Conservation (phyloP, 2,888 invertebrate species). For the Drosophila maculinotata region DNA sequence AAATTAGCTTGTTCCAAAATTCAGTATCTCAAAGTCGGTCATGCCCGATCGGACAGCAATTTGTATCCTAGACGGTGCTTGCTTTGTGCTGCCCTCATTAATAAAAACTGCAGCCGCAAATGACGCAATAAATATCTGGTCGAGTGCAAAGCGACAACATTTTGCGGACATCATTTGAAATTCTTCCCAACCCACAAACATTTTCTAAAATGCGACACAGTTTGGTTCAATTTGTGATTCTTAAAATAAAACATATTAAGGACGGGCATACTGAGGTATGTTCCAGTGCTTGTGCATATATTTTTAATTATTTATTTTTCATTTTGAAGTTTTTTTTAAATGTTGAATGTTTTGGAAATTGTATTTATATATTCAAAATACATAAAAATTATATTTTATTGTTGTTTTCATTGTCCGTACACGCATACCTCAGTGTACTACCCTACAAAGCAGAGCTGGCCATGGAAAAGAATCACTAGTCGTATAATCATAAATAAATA, state of each 20-base stretch:
- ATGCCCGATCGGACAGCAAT: neutral
- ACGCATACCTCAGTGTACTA: constrained; percentile 18
- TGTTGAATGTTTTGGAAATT: no score
- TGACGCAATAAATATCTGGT: constrained; percentile 69
- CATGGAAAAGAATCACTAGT: constrained; percentile 64
- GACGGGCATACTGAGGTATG: no score
- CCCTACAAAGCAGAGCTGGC: constrained; percentile 13
- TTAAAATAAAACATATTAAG: no score
- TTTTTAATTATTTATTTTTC: no score
- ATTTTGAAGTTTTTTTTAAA: no score
- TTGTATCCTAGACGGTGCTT: neutral
- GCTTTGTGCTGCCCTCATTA: constrained; percentile 61
- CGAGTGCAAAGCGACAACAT: constrained; percentile 50
- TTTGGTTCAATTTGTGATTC: no score
- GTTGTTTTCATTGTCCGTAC: neutral
- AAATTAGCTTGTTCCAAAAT: neutral
- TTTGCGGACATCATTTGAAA: constrained; percentile 42
- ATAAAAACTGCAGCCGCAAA: constrained; percentile 74
- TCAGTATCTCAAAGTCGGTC: constrained; percentile 12
- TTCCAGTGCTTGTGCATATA: no score
- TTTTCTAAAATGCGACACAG: constrained; percentile 4
- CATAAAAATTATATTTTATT: no score
- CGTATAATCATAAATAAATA: constrained; percentile 79
- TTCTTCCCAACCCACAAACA: constrained; percentile 6
- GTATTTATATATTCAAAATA: neutral